These are phyloP conservation scores for Notothenia coriiceps DNA, from an alignment of 2,113 vertebrate genomes.

Conservation along the genomic window DNA sequence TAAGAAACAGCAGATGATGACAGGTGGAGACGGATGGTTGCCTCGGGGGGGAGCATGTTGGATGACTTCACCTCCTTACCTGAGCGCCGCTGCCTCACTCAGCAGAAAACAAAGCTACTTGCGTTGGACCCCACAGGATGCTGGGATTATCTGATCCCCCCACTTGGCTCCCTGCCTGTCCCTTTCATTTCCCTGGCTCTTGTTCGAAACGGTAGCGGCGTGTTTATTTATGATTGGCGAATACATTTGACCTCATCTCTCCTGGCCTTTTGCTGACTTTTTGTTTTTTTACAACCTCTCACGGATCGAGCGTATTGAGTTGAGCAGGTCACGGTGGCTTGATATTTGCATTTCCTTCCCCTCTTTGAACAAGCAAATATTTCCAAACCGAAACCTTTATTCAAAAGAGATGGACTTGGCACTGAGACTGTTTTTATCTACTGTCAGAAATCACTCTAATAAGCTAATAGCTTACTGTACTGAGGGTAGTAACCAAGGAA, in stretches of 20 bases:
- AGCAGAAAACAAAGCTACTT: constrained; percentile 42
- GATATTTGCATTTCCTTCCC: constrained; percentile 11
- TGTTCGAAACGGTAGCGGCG: background rate
- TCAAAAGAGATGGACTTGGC: background rate
- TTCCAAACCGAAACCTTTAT: constrained; percentile 1
- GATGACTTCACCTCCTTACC: constrained; percentile 56
- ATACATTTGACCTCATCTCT: constrained; percentile 6
- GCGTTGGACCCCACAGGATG: constrained; percentile 49
- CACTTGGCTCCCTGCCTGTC: constrained; percentile 20
- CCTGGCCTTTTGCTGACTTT: background rate
- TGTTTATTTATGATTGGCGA: background rate
- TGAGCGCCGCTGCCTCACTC: constrained; percentile 22
- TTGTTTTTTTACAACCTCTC: constrained; percentile 9
- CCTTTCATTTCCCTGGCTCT: background rate
- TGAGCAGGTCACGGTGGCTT: background rate
- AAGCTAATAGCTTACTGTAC: background rate
- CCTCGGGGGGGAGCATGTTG: constrained; percentile 43
- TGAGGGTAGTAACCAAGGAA: background rate
- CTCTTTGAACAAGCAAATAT: background rate
- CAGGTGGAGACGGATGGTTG: constrained; percentile 49
- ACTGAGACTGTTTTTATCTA: background rate
- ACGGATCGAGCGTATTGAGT: background rate
- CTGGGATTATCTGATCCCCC: constrained; percentile 12
- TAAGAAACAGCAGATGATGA: constrained; percentile 56
- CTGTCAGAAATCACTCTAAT: background rate